Percentiles rank a stretch among this genome's conserved stretches.
These are phyloP conservation scores for Perccottus glenii DNA, from an alignment of 2,113 vertebrate genomes.

Conservation along the genomic window DNA sequence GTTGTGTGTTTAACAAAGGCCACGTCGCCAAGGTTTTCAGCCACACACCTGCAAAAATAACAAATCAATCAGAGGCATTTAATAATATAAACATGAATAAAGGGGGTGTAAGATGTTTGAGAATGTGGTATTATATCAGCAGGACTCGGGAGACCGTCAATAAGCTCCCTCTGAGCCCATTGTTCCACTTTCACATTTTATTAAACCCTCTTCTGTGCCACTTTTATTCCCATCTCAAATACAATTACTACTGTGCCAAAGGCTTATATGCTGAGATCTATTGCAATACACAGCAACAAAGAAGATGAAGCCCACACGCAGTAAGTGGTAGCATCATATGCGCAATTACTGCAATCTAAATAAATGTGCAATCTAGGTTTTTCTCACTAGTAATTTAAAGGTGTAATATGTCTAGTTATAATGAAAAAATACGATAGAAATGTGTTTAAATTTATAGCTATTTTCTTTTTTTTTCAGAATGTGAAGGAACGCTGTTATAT, in stretches of 20 bases:
- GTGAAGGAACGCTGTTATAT: too few species aligned
- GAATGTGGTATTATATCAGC: conserved; percentile 1
- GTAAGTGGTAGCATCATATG: background rate
- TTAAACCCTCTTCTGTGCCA: conserved; percentile 2
- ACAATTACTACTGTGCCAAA: conserved; percentile 6
- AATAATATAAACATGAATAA: conserved; percentile 18
- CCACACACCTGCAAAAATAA: conserved; percentile 76
- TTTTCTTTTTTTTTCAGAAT: too few species aligned
- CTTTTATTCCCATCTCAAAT: conserved; percentile 28
- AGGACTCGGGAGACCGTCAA: conserved; percentile 17
- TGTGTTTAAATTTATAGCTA: too few species aligned
- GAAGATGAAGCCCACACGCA: background rate
- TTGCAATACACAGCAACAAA: background rate
- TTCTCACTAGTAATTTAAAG: too few species aligned
- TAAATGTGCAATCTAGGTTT: too few species aligned
- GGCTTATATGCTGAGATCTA: conserved; percentile 6
- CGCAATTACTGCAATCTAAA: background rate
- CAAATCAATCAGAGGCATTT: background rate
- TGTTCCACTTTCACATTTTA: conserved; percentile 20
- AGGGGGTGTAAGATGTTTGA: background rate
- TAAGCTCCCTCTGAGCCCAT: conserved; percentile 14
- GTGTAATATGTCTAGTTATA: too few species aligned
- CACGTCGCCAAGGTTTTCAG: conserved; percentile 82
- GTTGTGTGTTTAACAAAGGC: conserved; percentile 84
- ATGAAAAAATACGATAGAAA: too few species aligned